Conservation (phyloP, 2,113 vertebrate genomes). For the Silurus asotus region DNA sequence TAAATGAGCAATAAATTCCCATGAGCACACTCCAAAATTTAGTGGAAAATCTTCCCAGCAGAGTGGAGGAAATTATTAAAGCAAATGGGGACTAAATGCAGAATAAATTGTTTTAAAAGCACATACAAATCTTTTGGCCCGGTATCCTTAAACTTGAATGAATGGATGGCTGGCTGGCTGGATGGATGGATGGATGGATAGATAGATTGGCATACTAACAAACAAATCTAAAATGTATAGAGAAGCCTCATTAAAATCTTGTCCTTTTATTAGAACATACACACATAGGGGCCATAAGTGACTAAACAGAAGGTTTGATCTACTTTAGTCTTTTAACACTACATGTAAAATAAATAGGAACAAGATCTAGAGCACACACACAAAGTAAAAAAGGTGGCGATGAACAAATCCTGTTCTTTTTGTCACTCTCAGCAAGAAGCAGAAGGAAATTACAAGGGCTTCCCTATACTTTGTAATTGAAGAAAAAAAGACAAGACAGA, state of each 20-base stretch:
- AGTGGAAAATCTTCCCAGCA: too few species aligned
- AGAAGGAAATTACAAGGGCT: neutral
- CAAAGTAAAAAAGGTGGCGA: neutral
- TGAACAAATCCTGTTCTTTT: neutral
- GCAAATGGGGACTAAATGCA: too few species aligned
- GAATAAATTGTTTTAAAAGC: too few species aligned
- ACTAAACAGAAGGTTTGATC: neutral
- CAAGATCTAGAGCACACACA: neutral
- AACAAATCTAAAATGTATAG: neutral
- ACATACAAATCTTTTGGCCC: too few species aligned
- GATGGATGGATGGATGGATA: neutral
- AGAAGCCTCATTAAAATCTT: neutral
- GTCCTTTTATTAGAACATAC: neutral
- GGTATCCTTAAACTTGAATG: too few species aligned
- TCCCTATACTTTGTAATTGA: conserved; percentile 64
- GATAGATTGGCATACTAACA: neutral
- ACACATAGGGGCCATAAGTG: neutral
- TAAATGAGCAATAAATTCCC: too few species aligned
- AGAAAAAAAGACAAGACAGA: conserved; percentile 53
- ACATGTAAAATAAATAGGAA: neutral
- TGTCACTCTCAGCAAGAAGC: neutral
- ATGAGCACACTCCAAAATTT: too few species aligned
- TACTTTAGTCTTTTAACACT: neutral
- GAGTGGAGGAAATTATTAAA: too few species aligned
- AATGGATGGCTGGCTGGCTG: too few species aligned